Evolutionary conservation across 2,888 invertebrate species (phyloP).

Genomic region (Drosophila cognata): DNA sequence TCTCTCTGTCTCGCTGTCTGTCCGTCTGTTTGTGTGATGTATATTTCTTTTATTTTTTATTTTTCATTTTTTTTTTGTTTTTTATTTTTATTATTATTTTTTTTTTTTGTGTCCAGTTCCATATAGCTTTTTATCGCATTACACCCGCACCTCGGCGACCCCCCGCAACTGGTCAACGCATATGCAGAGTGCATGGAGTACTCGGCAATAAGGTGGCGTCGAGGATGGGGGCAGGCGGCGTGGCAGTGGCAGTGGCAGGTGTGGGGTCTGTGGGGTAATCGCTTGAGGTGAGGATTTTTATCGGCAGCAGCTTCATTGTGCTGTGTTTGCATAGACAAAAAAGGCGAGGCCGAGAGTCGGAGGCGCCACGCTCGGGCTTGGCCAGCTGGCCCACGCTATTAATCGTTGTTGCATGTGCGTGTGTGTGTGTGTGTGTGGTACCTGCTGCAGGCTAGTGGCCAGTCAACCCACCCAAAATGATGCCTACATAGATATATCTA

Average conservation of each 20-base stretch:
- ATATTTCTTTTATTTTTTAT: constrained; percentile 7
- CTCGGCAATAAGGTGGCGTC: not conserved
- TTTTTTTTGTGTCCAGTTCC: constrained; percentile 38
- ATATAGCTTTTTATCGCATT: constrained; percentile 62
- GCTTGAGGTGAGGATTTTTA: constrained; percentile 66
- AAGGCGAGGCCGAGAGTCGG: constrained; percentile 48
- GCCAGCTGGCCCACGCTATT: constrained; percentile 48
- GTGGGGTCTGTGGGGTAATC: constrained; percentile 1
- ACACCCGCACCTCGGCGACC: constrained; percentile 31
- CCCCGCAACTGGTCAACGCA: constrained; percentile 42
- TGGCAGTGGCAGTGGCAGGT: not conserved
- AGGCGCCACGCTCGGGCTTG: constrained; percentile 51
- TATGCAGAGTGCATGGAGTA: constrained; percentile 45
- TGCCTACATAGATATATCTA: constrained; percentile 3
- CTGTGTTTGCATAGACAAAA: constrained; percentile 53
- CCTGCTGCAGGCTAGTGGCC: constrained; percentile 52
- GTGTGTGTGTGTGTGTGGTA: constrained; percentile 64
- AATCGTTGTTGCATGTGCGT: constrained; percentile 52
- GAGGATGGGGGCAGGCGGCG: not conserved
- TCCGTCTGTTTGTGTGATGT: constrained; percentile 25
- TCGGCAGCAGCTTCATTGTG: constrained; percentile 64
- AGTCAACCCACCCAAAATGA: constrained; percentile 29
- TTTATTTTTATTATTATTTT: not conserved
- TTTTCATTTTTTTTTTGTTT: constrained; percentile 2
- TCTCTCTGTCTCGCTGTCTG: constrained; percentile 6